Evolutionary conservation across 37 sponge, comb jelly and placozoan species (phyloP).

Genomic region (Halichondria panicea): DNA sequence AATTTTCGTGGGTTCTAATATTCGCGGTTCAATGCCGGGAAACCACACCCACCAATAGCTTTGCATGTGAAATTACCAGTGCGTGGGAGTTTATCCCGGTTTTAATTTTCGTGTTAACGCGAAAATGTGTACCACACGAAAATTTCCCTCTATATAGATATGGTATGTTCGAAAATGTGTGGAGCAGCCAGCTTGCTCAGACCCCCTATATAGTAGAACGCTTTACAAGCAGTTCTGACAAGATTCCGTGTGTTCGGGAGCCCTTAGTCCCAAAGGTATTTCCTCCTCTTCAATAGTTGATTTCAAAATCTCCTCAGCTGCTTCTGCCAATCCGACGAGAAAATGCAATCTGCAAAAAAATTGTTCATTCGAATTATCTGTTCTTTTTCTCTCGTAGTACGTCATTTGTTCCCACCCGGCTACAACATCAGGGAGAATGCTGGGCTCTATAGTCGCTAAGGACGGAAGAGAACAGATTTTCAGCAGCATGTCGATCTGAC

Average conservation of each 20-base stretch:
- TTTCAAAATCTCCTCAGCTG: constrained; percentile 45
- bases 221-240: constrained; percentile 56
- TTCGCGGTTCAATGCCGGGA: too few relatives aligned
- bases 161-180: constrained; percentile 23
- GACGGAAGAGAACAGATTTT: constrained; percentile 21
- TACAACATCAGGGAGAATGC: constrained; percentile 29
- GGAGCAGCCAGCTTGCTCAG: constrained; percentile 34
- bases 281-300: not conserved
- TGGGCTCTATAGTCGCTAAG: constrained; percentile 4
- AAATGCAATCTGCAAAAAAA: constrained; percentile 59
- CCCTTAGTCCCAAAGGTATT: constrained; percentile 10
- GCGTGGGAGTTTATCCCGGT: too few relatives aligned
- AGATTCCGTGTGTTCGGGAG: constrained; percentile 36
- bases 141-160: not conserved
- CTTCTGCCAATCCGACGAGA: constrained; percentile 54
- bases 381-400: not conserved
- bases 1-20: too few relatives aligned
- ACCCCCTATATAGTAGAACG: constrained; percentile 46
- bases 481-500: constrained; percentile 58
- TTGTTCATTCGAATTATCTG: constrained; percentile 29
- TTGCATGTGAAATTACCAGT: too few relatives aligned
- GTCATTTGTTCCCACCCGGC: constrained; percentile 5
- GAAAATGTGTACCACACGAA: too few relatives aligned
- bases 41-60: too few relatives aligned
- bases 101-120: too few relatives aligned